phyloP scores from a whole-genome alignment of 2,113 vertebrate species.

The Paralichthys olivaceus region DNA sequence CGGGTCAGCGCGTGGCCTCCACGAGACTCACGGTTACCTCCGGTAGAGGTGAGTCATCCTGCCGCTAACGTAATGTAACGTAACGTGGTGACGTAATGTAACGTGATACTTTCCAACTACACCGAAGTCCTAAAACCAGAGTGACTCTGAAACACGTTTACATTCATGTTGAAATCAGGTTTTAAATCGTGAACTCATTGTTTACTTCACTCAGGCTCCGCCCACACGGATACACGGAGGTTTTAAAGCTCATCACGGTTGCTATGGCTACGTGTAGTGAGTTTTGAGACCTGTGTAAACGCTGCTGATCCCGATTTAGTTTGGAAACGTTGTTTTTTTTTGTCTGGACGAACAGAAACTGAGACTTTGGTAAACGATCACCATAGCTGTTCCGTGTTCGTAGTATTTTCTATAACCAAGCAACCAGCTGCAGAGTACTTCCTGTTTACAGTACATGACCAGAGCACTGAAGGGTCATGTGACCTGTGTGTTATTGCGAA shows the following conservation, averaged over 20 bases:
- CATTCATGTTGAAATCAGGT: too few relatives aligned
- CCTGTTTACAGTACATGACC: not conserved
- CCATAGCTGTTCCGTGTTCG: not conserved
- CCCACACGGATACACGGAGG: not conserved
- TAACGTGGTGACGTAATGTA: not conserved
- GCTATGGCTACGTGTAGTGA: not conserved
- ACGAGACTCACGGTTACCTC: conserved; percentile 41
- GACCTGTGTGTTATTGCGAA: not conserved
- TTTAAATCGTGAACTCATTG: not conserved
- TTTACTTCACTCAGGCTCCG: not conserved
- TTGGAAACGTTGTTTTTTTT: too few relatives aligned
- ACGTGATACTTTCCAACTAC: not conserved
- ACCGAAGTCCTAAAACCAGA: not conserved
- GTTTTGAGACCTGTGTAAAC: not conserved
- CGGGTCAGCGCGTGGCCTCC: conserved; percentile 47
- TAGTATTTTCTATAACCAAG: not conserved
- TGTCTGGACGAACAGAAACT: too few relatives aligned
- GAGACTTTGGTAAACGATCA: too few relatives aligned
- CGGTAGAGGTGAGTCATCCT: conserved; percentile 53
- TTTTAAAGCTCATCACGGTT: not conserved
- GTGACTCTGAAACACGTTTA: not conserved
- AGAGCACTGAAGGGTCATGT: not conserved
- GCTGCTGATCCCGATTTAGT: too few relatives aligned
- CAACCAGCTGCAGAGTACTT: not conserved
- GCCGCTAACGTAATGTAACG: not conserved